Conservation (phyloP, 2,113 vertebrate species). For the Urocynchramus pylzowi region DNA sequence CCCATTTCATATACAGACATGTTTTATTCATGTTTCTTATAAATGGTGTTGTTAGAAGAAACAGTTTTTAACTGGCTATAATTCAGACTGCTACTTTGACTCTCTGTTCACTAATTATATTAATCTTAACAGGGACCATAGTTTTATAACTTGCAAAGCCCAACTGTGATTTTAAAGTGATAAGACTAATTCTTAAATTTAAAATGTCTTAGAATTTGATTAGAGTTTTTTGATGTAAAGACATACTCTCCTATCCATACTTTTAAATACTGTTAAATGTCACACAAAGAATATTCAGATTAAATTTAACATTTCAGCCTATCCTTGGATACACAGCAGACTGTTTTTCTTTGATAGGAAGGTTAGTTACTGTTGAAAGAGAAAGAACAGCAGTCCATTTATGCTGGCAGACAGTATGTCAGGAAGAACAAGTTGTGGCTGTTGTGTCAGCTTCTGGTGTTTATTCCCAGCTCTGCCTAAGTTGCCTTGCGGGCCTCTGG, state of each 20-base stretch:
- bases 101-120: not conserved
- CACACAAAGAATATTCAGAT: not conserved
- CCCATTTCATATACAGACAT: not conserved
- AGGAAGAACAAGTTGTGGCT: not conserved
- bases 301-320: not conserved
- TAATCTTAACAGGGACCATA: not conserved
- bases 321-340: not conserved
- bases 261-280: not conserved
- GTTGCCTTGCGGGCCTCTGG: not conserved
- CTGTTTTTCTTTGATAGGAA: not conserved
- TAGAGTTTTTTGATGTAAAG: not conserved
- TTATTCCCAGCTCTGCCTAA: not conserved
- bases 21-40: not conserved
- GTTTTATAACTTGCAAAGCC: not conserved
- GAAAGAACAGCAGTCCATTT: not conserved
- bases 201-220: not conserved
- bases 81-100: not conserved
- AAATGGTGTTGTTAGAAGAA: not conserved
- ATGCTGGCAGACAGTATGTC: not conserved
- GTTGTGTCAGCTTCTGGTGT: not conserved
- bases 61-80: not conserved
- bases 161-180: not conserved
- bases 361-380: not conserved
- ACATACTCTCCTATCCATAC: not conserved
- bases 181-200: not conserved